Evolutionary conservation across 2,113 vertebrate species (phyloP).

Genomic region (Seriola aureovittata): DNA sequence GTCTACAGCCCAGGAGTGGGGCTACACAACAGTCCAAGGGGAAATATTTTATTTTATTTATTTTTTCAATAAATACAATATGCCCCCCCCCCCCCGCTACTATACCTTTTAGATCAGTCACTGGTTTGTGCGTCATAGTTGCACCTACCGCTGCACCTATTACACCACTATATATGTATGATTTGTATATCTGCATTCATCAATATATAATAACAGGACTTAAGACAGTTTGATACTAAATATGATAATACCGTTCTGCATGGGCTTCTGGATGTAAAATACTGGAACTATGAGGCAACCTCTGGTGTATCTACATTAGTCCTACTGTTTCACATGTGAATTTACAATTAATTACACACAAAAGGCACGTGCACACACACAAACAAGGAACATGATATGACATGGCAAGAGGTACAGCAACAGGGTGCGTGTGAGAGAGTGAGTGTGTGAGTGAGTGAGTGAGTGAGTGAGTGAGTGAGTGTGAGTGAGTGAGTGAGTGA

Average conservation of each 20-base stretch:
- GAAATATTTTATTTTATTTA: too few relatives aligned
- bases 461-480: too few relatives aligned
- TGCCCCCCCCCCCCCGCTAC: too few relatives aligned
- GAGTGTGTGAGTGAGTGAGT: neutral
- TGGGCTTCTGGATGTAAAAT: neutral
- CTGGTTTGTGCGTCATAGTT: neutral
- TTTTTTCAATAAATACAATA: too few relatives aligned
- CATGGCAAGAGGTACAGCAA: constrained; percentile 8
- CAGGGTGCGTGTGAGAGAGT: too few relatives aligned
- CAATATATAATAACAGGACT: too few relatives aligned
- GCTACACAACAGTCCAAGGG: too few relatives aligned
- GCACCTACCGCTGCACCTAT: neutral
- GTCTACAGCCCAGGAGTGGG: neutral
- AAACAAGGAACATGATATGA: neutral
- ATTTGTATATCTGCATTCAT: neutral
- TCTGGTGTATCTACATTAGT: neutral
- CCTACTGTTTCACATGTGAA: neutral
- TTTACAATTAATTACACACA: constrained; percentile 18
- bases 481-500: too few relatives aligned
- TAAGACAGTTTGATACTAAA: neutral
- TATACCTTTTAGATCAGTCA: neutral
- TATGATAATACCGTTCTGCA: too few relatives aligned
- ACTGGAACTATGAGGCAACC: neutral
- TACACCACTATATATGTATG: neutral
- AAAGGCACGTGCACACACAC: neutral